Percentiles rank a stretch among this genome's conserved stretches.
phyloP scores from a whole-genome alignment of 2,888 invertebrate genomes.

The Marronus borbonicus region DNA sequence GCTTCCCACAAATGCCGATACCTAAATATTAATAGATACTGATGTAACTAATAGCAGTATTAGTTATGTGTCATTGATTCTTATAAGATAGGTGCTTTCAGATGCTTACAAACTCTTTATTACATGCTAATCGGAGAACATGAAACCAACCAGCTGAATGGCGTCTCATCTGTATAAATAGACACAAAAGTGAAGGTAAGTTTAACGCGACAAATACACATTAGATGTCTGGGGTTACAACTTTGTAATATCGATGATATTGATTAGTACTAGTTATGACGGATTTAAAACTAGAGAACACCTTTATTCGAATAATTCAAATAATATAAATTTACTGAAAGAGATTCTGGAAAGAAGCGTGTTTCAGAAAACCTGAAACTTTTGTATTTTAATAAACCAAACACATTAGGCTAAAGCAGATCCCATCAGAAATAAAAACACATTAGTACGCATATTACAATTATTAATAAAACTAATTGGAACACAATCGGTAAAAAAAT shows the following conservation, averaged over 20 bases:
- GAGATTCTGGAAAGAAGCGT: too few species aligned
- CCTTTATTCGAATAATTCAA: too few species aligned
- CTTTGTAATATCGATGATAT: slow-evolving; percentile 14
- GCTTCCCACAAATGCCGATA: not conserved
- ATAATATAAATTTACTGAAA: too few species aligned
- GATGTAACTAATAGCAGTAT: not conserved
- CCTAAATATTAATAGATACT: not conserved
- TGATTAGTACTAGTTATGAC: too few species aligned
- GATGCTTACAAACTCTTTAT: slow-evolving; percentile 5
- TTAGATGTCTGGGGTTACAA: slow-evolving; percentile 14
- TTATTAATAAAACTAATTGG: too few species aligned
- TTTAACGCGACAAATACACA: slow-evolving; percentile 17
- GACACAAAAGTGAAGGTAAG: slow-evolving; percentile 38
- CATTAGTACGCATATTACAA: too few species aligned
- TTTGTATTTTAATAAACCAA: too few species aligned
- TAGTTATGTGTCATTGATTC: slow-evolving; percentile 6
- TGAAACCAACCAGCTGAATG: not conserved
- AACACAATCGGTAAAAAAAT: too few species aligned
- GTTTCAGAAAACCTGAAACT: too few species aligned
- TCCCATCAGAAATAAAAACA: too few species aligned
- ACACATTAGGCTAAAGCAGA: too few species aligned
- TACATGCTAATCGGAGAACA: not conserved
- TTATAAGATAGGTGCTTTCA: not conserved
- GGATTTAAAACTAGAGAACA: too few species aligned
- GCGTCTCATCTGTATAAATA: slow-evolving; percentile 3